Conservation (phyloP, 2,888 invertebrate species). For the Koerneria pararmatus region DNA sequence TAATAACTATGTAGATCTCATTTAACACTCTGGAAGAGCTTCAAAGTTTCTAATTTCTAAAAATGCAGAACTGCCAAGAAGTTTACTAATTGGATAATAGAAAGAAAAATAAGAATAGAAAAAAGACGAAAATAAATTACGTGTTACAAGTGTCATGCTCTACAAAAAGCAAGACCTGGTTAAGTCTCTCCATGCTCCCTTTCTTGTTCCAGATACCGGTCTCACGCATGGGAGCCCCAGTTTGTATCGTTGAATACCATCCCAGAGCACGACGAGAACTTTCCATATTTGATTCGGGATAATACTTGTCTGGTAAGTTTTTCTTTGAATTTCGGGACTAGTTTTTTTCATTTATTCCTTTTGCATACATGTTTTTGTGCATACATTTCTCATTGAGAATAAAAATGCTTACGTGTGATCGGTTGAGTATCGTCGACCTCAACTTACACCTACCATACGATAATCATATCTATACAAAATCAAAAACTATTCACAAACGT, state of each 20-base stretch:
- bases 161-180: background rate
- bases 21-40: background rate
- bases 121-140: background rate
- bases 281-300: slow-evolving; percentile 21
- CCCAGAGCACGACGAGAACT: slow-evolving; percentile 16
- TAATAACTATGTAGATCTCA: too few species aligned
- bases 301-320: slow-evolving; percentile 20
- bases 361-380: too few species aligned
- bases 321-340: too few species aligned
- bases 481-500: background rate
- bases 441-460: too few species aligned
- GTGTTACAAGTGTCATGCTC: background rate
- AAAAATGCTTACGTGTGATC: background rate
- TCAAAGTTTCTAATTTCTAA: background rate
- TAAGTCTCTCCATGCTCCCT: too few species aligned
- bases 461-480: too few species aligned
- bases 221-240: slow-evolving; percentile 18
- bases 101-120: background rate
- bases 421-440: too few species aligned
- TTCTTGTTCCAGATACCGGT: too few species aligned
- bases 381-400: too few species aligned
- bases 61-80: too few species aligned
- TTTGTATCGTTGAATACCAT: slow-evolving; percentile 20
- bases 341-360: too few species aligned
- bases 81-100: too few species aligned